Evolutionary conservation across 2,113 vertebrate species (phyloP), one percentile per base, ranked within the genome.

Genomic region (Daboia siamensis): DNA sequence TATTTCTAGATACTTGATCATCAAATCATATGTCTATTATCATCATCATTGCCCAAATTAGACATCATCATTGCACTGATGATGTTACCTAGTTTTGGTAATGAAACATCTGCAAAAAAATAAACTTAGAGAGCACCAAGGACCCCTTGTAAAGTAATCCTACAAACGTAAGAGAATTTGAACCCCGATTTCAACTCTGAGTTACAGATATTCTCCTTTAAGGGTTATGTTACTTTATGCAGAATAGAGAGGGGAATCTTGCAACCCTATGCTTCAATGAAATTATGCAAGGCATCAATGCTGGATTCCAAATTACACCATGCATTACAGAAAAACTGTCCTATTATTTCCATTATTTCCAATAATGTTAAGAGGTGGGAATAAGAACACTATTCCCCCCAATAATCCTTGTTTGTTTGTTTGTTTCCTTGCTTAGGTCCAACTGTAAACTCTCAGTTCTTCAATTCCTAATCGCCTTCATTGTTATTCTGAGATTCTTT

Each of bases 401-500:
- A 33, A 17, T 87, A 55, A 17, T 5, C 4, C 24, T 84, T 90
- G 39, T 87, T 86, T 85, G n/a, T 23, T 80, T 33, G 10, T 39
- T 74, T 51, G 44, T 20, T 69, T 59, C 29, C 51, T 74, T 92
- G 57, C 48, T 64, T 39, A 74, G 48, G 57, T 57, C 44, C 26
- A 93, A 44, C 29, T 56, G 69, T 56, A 39, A 54, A 52, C 11
- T n/a, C 85, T 80, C 90, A 44, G n/a, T 4, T 92, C n/a, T 46
- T 88, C 64, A 26, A 54, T 90, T 48, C 33, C 33, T 92, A 90
- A 92, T 90, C 61, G 44, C 23, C 74, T 55, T 91, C 69, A 90
- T 84, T 92, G 64, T 90, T 86, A 52, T 90, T 69, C 61, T 85
- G 80, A 11, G 91, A 80, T 84, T 89, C 54, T n/a, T 91, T 89